Base-by-base conservation (phyloP, 2,113 vertebrate genomes). In the Burhinus oedicnemus region DNA sequence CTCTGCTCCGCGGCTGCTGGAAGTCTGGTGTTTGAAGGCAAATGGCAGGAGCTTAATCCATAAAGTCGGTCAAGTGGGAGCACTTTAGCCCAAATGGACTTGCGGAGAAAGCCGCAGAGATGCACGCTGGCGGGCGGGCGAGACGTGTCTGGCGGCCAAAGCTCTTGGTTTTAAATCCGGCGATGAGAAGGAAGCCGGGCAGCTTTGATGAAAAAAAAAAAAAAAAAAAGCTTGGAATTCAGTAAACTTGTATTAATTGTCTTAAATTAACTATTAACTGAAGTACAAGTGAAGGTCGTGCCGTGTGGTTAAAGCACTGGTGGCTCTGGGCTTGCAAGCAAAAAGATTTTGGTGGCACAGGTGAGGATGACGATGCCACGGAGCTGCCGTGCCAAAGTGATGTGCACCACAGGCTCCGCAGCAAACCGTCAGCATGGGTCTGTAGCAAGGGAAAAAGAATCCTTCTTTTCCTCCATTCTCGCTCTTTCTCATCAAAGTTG, bases 401-500 rank as follows among this genome's bases (percentile, higher is more conserved):
- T 11, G 29, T 12, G n/a, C 49, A 34, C 58, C 47, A 7, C 0
- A 0, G 58, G 23, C 49, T 84, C 49, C 0, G 1, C 34, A 29
- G n/a, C 42, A 45, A 52, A 32, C 25, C 72, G 6, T 69, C 72
- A 14, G 47, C 78, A 52, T 1, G 4, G 57, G 30, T 8, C 52
- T 36, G 38, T 8, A 62, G 65, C 51, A 44, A 45, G 51, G 77
- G 85, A 4, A 49, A 44, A 68, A 81, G 15, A n/a, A 34, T 77
- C 45, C 44, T 36, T 11, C 26, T 55, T 58, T 23, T 38, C 26
- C 64, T 95, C 77, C 5, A 1, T 27, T 75, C 91, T 91, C 1
- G 0, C 60, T 90, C 45, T 42, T 89, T 81, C 64, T 94, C 26
- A 68, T 89, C 71, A 77, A 52, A 75, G 12, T 55, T 45, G 83